Evolutionary conservation across 2,888 invertebrate species (phyloP).

Genomic region (Cyclophora punctaria): DNA sequence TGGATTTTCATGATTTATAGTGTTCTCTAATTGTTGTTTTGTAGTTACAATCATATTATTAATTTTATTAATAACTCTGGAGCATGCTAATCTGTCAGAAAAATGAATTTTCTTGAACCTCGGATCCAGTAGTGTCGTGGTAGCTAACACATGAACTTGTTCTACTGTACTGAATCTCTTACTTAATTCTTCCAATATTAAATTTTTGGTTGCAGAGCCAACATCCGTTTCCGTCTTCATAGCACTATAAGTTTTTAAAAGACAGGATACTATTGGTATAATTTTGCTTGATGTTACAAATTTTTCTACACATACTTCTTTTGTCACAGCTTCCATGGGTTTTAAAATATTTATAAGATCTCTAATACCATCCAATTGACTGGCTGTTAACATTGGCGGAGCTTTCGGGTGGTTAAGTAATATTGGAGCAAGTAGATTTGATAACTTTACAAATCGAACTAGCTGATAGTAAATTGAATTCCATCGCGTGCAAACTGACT

Average conservation of each 20-base stretch:
- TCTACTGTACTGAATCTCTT: conserved; percentile 18
- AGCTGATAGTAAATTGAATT: conserved; percentile 25
- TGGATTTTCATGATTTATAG: conserved; percentile 11
- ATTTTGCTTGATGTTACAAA: conserved; percentile 17
- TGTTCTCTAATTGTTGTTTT: conserved; percentile 12
- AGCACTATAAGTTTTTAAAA: conserved; percentile 16
- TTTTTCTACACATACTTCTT: conserved; percentile 15
- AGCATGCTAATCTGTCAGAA: conserved; percentile 17
- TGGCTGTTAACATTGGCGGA: conserved; percentile 16
- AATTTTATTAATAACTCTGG: conserved; percentile 16
- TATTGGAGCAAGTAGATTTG: conserved; percentile 16
- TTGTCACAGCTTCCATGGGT: conserved; percentile 16
- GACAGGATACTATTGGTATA: conserved; percentile 14
- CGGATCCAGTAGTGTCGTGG: conserved; percentile 17
- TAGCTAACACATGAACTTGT: conserved; percentile 20
- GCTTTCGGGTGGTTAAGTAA: conserved; percentile 18
- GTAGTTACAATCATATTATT: conserved; percentile 16
- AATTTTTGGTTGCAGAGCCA: conserved; percentile 16
- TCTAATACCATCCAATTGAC: conserved; percentile 13
- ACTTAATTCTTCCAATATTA: conserved; percentile 16
- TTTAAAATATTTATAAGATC: conserved; percentile 18
- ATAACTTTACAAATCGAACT: conserved; percentile 19
- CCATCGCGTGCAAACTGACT: conserved; percentile 25
- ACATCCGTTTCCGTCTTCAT: conserved; percentile 19
- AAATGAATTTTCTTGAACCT: conserved; percentile 18